Conservation (phyloP, 2,797 vertebrate species). For the Lates japonicus region DNA sequence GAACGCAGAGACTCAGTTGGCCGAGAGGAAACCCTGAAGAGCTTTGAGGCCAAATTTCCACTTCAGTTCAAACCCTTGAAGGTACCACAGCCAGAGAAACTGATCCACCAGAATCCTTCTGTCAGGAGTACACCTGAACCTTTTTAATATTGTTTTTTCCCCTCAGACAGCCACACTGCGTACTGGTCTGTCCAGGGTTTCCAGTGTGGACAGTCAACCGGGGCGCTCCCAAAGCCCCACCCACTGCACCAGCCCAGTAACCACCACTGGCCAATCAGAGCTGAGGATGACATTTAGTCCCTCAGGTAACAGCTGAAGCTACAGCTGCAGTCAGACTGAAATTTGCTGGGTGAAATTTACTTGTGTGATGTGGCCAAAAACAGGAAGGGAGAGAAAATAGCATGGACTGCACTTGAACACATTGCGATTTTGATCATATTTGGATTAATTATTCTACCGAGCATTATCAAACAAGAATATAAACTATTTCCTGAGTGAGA, state of each 20-base stretch:
- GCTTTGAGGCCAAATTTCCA: slow-evolving; percentile 88
- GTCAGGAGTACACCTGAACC: neutral
- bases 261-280: slow-evolving; percentile 91
- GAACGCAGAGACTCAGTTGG: slow-evolving; percentile 89
- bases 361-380: too few species aligned
- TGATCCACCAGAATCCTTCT: neutral
- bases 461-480: too few species aligned
- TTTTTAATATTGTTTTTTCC: neutral
- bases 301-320: slow-evolving; percentile 82
- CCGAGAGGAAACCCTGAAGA: slow-evolving; percentile 95
- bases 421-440: too few species aligned
- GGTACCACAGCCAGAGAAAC: slow-evolving; percentile 51
- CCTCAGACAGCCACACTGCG: slow-evolving; percentile 88
- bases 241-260: slow-evolving; percentile 50
- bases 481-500: too few species aligned
- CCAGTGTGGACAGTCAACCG: slow-evolving; percentile 91
- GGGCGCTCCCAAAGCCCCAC: slow-evolving; percentile 83
- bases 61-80: slow-evolving; percentile 89
- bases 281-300: slow-evolving; percentile 88
- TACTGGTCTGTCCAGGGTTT: slow-evolving; percentile 87
- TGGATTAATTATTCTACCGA: too few species aligned
- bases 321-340: neutral
- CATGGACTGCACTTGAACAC: too few species aligned
- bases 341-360: neutral
- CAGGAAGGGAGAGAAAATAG: too few species aligned